Percentiles rank a stretch among this genome's conserved stretches.
Evolutionary conservation across 2,797 vertebrate species (phyloP).

Genomic region (Tauraco hartlaubi): DNA sequence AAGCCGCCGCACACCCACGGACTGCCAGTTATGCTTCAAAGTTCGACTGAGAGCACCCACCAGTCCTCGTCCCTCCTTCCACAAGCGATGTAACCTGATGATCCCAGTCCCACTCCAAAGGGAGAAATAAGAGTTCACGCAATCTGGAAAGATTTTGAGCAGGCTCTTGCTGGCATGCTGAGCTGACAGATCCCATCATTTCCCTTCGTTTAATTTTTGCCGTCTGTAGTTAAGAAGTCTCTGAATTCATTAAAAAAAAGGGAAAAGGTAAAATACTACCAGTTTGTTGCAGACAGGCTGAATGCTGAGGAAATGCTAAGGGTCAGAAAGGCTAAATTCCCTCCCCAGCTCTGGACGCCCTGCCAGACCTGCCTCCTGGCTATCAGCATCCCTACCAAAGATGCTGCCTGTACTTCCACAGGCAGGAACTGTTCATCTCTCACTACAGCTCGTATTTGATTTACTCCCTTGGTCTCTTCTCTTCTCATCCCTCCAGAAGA

Average conservation of each 20-base stretch:
- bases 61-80: neutral
- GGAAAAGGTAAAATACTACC: neutral
- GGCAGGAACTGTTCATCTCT: neutral
- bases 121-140: neutral
- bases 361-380: neutral
- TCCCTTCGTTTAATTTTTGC: neutral
- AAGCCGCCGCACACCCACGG: neutral
- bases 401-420: neutral
- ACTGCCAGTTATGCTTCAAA: neutral
- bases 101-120: neutral
- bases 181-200: rapidly evolving
- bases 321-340: neutral
- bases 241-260: neutral
- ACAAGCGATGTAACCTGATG: neutral
- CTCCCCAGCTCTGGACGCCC: neutral
- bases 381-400: neutral
- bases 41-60: neutral
- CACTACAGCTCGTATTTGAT: neutral
- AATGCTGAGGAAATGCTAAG: neutral
- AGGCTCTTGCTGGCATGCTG: neutral
- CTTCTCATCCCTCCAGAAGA: neutral
- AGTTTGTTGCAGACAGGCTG: neutral
- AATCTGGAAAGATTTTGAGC: neutral
- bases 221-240: neutral
- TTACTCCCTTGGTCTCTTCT: neutral